Evolutionary conservation across 2,113 vertebrate species (phyloP), one percentile per base, ranked within the genome.

Genomic region (Drymodes brunneopygia): DNA sequence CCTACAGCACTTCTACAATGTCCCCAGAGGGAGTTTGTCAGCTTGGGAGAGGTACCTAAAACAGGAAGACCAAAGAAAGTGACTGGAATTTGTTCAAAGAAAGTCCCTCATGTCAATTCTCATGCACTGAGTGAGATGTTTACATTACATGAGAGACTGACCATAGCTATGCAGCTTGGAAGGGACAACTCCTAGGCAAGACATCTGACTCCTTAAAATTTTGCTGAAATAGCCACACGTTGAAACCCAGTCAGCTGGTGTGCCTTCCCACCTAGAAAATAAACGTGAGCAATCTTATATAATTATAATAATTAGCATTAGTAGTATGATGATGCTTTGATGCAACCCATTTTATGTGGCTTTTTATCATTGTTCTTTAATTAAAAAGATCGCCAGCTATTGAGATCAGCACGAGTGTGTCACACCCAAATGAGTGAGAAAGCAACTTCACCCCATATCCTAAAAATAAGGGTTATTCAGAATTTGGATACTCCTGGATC

Each of bases 281-380:
- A 95, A 97, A 97, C 56, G 89, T 94, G 92, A 97, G 84, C 93
- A 97, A 94, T 95, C 89, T 95, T 91, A 81, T 45, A 86, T 95
- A 96, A 97, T 97, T 97, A 97, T n/a, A 81, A 64, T 95, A 97
- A 97, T 97, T 95, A 95, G 25, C 91, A 95, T 91, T 94, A 92
- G 83, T 75, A 85, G n/a, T 53, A 91, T 42, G 84, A 92, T 72
- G 89, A 75, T 91, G 94, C 94, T 94, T 96, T 96, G 86, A 94
- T 93, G 94, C 24, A 95, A 71, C 17, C 7, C 45, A 86, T 96
- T 97, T 96, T 92, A 96, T 95, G 94, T 97, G 95, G 96, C 25
- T 95, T 96, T 95, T 94, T 97, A 96, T 97, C 95, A 96, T 95
- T 91, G 61, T 97, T 97, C 83, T 95, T 97, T 97, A 97, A 97